A percentile compares a stretch with the other conserved stretches of the same genome.
These are phyloP conservation scores for Rhinella marina DNA, from an alignment of 2,797 vertebrate species.

Conservation along the genomic window DNA sequence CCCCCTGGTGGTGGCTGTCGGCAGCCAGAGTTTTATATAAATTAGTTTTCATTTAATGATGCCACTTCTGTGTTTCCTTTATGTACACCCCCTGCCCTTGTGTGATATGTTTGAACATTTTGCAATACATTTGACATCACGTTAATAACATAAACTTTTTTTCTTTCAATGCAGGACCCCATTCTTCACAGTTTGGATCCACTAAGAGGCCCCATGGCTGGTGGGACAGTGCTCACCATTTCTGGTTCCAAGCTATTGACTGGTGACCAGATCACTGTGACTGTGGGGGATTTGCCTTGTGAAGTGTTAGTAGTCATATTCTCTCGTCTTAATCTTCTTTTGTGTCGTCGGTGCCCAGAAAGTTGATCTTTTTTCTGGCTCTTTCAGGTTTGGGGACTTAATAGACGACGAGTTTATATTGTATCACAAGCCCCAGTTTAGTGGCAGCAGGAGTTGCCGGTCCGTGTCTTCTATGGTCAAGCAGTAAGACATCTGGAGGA, in stretches of 20 bases:
- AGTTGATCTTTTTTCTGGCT: neutral
- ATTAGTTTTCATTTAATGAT: no score
- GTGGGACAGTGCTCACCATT: constrained; percentile 84
- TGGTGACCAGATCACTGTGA: constrained; percentile 77
- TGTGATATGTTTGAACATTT: neutral
- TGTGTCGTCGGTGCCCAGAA: neutral
- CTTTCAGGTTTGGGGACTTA: constrained; percentile 58
- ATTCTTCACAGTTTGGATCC: constrained; percentile 77
- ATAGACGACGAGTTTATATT: constrained; percentile 78
- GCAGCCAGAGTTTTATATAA: neutral
- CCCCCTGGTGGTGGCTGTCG: neutral
- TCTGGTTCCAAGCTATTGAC: constrained; percentile 80
- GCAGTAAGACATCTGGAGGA: constrained; percentile 72
- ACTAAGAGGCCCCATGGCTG: constrained; percentile 80
- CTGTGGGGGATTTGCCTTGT: constrained; percentile 80
- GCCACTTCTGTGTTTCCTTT: neutral
- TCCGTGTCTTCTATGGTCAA: constrained; percentile 80
- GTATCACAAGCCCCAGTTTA: constrained; percentile 78
- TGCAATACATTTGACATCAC: neutral
- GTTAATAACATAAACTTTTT: neutral
- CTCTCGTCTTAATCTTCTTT: neutral
- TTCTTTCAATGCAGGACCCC: constrained; percentile 75
- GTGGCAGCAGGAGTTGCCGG: constrained; percentile 68
- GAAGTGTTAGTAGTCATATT: constrained; percentile 75
- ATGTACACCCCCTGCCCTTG: neutral